Evolutionary conservation across 2,113 vertebrate genomes (phyloP), one percentile per base, ranked within the genome.

Genomic region (Strix aluco): DNA sequence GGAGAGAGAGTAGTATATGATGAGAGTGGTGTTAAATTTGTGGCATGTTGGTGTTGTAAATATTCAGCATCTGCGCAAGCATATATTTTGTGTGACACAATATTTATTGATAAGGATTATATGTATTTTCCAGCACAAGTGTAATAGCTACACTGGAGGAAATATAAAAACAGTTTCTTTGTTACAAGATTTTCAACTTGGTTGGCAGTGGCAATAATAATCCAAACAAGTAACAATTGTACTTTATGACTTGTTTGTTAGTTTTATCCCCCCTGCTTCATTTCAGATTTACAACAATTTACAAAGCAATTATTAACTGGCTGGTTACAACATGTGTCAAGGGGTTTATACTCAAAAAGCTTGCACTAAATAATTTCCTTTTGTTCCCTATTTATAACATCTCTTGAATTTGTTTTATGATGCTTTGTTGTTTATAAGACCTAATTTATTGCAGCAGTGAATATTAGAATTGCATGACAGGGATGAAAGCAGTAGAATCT

Each of bases 271-370:
- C 67, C 82, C n/a, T 90, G 82, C 80, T 90, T 96, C 52, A 6
- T 83, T 96, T 97, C 69, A 94, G 47, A 92, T 96, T 92, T 92
- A 91, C 86, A 90, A 44, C 38, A 61, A 55, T 81, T 92, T 97
- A 93, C 86, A 97, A 89, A 95, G 57, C 77, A 88, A 25, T 97
- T 95, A 92, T 97, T 97, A 94, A 90, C 84, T 89, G 81, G 23
- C 59, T 95, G 61, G 40, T 85, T 96, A 77, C 81, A 94, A 66
- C 51, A 26, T 61, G 62, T 67, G 81, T 91, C 89, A 77, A 66
- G 58, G 73, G 62, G 46, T 93, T 94, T 92, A 42, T 29, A 36
- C n/a, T 80, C 42, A 84, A 58, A 88, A 91, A 81, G 29, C 75
- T 79, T 91, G 42, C 54, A 79, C 27, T 63, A 32, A 51, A 71